Base-by-base conservation (phyloP, 2,888 invertebrate genomes). In the Apotomis capreana region DNA sequence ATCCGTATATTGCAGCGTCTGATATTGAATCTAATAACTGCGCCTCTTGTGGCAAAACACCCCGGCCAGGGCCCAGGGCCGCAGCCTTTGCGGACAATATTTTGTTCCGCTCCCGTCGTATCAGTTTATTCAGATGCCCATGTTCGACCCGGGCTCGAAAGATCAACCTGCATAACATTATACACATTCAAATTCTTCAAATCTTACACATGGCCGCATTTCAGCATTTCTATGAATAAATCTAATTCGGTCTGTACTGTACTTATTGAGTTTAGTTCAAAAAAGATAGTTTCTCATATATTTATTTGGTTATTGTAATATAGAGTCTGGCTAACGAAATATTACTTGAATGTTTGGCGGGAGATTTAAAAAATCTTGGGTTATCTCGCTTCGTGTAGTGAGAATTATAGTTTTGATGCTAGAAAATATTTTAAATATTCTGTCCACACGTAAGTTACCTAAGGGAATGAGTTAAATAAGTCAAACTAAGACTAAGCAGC, bases 141-240 rank as follows among this genome's bases (percentile, higher is more conserved):
- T 89, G 90, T 89, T 89, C 87, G 89, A 90, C 89, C 91, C 91
- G 84, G 79, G 87, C 91, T 90, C 91, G 89, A 90, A 91, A 91
- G 91, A 91, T 91, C 90, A 91, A 90, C 90, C 91, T 89, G 91
- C 89, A 92, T 92, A 89, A 89, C 88, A 89, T 91, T 90, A 91
- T 89, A 91, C 88, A 91, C 92, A 92, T 92, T 91, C 90, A 91
- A 91, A 92, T 90, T 91, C 89, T 89, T 90, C 86, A 85, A 83
- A 86, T 84, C 84, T 85, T 83, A 84, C 87, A 87, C 85, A 88
- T 86, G 81, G 81, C 85, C 88, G 87, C 89, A 89, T 90, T 87
- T 88, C n/a, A n/a, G n/a, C n/a, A n/a, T n/a, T 88, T 87, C 87
- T 87, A 92, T 91, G 90, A 90, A 92, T 89, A 89, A 85, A 82